Conservation (phyloP, 2,113 vertebrate genomes). For the Rhabdomys dilectus region DNA sequence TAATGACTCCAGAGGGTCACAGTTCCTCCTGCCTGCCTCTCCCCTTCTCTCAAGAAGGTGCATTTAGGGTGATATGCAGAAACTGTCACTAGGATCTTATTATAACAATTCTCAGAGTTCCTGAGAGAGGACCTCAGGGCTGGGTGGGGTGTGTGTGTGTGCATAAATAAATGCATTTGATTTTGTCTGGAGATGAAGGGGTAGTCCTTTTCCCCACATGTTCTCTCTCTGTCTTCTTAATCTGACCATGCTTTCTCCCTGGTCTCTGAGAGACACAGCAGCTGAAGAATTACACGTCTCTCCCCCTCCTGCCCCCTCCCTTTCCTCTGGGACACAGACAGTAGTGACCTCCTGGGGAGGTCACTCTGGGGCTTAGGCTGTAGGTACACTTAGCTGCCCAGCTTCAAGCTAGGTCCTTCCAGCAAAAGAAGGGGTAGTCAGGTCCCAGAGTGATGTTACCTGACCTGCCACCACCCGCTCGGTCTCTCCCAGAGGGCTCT, state of each 20-base stretch:
- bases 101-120: neutral
- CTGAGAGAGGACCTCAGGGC: fast-evolving
- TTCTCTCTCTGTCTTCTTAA: neutral
- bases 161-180: fast-evolving
- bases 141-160: no score
- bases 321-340: fast-evolving
- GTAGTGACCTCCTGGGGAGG: neutral
- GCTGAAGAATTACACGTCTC: fast-evolving
- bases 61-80: neutral
- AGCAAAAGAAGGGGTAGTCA: no score
- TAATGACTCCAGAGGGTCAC: no score
- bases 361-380: fast-evolving
- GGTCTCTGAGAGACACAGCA: neutral
- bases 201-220: neutral
- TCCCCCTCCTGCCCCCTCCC: no score
- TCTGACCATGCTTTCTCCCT: neutral
- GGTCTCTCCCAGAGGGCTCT: neutral
- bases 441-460: neutral
- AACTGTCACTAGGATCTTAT: neutral
- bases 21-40: neutral
- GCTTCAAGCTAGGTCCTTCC: no score
- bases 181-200: neutral
- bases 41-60: neutral
- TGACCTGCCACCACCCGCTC: neutral
- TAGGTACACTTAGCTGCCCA: no score